These are phyloP conservation scores for Mastigias papua DNA, from an alignment of 30 jellyfish, hydroid and myxozoan genomes.

Conservation along the genomic window DNA sequence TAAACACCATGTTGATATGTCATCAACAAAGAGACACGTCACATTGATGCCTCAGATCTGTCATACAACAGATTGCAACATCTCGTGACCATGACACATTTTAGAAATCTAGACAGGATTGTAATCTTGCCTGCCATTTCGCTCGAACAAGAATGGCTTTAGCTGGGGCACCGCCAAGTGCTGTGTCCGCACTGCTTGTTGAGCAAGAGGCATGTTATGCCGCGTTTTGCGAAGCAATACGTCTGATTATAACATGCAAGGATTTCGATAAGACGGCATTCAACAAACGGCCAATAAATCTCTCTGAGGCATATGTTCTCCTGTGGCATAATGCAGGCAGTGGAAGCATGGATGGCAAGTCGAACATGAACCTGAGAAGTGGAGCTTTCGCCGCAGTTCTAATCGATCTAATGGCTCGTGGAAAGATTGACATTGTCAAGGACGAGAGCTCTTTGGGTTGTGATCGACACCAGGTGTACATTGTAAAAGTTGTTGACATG, in stretches of 20 bases:
- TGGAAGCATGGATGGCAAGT: slow-evolving; percentile 80
- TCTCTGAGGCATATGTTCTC: slow-evolving; percentile 82
- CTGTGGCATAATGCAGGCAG: slow-evolving; percentile 81
- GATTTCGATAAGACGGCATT: slow-evolving; percentile 64
- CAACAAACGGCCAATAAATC: slow-evolving; percentile 60
- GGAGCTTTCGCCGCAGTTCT: slow-evolving; percentile 93
- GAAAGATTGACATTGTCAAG: slow-evolving; percentile 63
- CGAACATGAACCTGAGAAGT: slow-evolving; percentile 66
- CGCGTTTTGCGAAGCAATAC: slow-evolving; percentile 71
- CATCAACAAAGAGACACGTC: too few species aligned
- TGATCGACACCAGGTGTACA: slow-evolving; percentile 50
- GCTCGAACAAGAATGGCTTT: not conserved
- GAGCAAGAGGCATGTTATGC: slow-evolving; percentile 84
- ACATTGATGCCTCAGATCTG: too few species aligned
- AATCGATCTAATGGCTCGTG: slow-evolving; percentile 73
- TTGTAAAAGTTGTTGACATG: slow-evolving; percentile 51
- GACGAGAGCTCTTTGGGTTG: slow-evolving; percentile 55
- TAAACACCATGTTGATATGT: too few species aligned
- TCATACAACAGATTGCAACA: too few species aligned
- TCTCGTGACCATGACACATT: too few species aligned
- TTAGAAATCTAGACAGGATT: too few species aligned
- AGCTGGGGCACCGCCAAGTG: slow-evolving; percentile 60
- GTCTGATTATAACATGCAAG: slow-evolving; percentile 65
- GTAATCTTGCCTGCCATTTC: too few species aligned
- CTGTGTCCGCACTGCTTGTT: slow-evolving; percentile 68